Base-by-base conservation (phyloP, 2,797 vertebrate genomes). In the Margarornis squamiger region DNA sequence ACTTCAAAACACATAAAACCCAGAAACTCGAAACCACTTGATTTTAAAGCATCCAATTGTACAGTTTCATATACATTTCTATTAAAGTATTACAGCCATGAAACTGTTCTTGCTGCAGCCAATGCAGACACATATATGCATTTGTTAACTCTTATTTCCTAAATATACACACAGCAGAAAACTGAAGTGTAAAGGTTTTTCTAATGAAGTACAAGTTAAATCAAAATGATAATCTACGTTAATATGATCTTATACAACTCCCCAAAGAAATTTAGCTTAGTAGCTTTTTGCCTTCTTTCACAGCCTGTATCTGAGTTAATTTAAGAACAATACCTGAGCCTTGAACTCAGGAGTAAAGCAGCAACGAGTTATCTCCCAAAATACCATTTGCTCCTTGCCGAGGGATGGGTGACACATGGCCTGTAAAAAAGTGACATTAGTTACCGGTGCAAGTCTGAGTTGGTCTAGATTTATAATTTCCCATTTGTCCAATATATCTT, bases 381-480 rank as follows among this genome's bases (percentile, higher is more conserved):
- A 65, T 32, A 51, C 17, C 80, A 8, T 55, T 83, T 86, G 38
- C 83, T 70, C 34, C 88, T 59, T 59, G 66, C 62, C 62, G 5
- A 30, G 58, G 89, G 85, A 66, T 84, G 61, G 55, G 80, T 46
- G 86, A 24, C 36, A 93, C 14, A 24, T 4, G 46, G 73, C 30
- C 75, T 81, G 90, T 90, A 89, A 96, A 86, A 68, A 97, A 96
- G 55, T 24, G 96, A 85, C 38, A 83, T 92, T 94, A 93, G 89
- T 98, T 99, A 99, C 99, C 99, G 96, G 99, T 99, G 86, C 99
- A 99, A 11, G 99, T 99, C 97, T 99, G 99, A 30, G 98, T 99
- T 26, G 99, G 99, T 98, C 99, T 99, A 82, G 99, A 99, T 98
- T 99, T 99, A 96, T 99, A 99, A 98, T 99, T 99, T 90, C 99